Percentiles rank a stretch among this genome's conserved stretches.
Conservation (phyloP, 2,113 vertebrate species). For the Siniperca chuatsi region DNA sequence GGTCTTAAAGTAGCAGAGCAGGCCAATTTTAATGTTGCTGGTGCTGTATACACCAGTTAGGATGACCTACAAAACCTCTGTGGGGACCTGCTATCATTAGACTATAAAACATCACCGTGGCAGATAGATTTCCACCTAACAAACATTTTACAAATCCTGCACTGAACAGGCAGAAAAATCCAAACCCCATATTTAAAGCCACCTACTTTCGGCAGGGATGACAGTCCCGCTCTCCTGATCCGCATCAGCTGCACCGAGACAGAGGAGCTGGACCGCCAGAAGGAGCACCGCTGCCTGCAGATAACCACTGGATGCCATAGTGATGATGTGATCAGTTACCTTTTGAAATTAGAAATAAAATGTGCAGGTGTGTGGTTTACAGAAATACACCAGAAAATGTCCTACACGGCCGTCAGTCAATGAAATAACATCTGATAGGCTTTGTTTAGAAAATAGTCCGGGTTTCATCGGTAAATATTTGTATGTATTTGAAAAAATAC, state of each 20-base stretch:
- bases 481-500: not conserved
- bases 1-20: not conserved
- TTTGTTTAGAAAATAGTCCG: conserved; percentile 14
- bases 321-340: conserved; percentile 43
- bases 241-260: conserved; percentile 75
- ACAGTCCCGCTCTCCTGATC: conserved; percentile 87
- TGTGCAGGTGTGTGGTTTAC: not conserved
- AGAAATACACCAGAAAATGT: not conserved
- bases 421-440: not conserved
- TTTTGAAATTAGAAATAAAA: conserved; percentile 15
- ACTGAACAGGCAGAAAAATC: not conserved
- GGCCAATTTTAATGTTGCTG: conserved; percentile 25
- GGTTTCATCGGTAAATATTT: not conserved
- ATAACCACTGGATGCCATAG: conserved; percentile 75
- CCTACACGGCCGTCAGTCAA: conserved; percentile 1
- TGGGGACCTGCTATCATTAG: conserved; percentile 21
- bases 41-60: conserved; percentile 8
- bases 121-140: not conserved
- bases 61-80: conserved; percentile 44
- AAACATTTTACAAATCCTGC: not conserved
- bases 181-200: not conserved
- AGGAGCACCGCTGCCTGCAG: conserved; percentile 78
- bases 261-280: conserved; percentile 79
- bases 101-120: not conserved
- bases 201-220: conserved; percentile 95